Evolutionary conservation across 2,888 invertebrate species (phyloP).

Genomic region (Tuberolachnus salignus): DNA sequence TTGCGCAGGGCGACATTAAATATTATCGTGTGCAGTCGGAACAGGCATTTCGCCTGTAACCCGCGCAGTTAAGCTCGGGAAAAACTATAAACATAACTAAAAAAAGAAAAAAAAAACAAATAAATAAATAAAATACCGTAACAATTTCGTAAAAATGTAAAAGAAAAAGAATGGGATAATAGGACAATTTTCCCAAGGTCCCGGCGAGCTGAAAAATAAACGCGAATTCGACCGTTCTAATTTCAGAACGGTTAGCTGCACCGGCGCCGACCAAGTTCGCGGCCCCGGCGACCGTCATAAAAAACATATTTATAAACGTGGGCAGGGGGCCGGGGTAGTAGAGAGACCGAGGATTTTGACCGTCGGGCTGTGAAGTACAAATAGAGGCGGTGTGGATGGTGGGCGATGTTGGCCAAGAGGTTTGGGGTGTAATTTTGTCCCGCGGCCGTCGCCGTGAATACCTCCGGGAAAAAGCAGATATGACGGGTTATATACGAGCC

Average conservation of each 20-base stretch:
- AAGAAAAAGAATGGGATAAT: no score
- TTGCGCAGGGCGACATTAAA: no score
- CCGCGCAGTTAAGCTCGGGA: no score
- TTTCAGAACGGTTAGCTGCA: slow-evolving; percentile 6
- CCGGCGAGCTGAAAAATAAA: background rate
- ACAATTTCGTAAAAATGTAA: no score
- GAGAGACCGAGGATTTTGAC: slow-evolving; percentile 8
- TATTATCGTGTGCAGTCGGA: no score
- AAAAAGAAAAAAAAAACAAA: background rate
- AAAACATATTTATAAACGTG: background rate
- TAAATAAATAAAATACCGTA: no score
- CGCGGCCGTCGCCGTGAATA: slow-evolving; percentile 9
- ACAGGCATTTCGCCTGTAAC: no score
- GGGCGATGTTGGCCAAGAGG: no score
- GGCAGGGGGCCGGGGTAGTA: background rate
- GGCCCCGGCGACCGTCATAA: slow-evolving; percentile 24
- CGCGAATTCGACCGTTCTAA: slow-evolving; percentile 2
- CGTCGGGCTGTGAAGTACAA: background rate
- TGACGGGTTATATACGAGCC: slow-evolving; percentile 48
- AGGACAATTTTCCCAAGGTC: background rate
- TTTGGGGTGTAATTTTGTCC: slow-evolving; percentile 35
- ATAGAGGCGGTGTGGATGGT: background rate
- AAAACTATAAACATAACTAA: background rate
- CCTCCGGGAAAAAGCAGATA: slow-evolving; percentile 47
- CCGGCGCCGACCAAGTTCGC: slow-evolving; percentile 3